Evolutionary conservation across 2,113 vertebrate species (phyloP), one percentile per base, ranked within the genome.

Genomic region (Antechinus flavipes): DNA sequence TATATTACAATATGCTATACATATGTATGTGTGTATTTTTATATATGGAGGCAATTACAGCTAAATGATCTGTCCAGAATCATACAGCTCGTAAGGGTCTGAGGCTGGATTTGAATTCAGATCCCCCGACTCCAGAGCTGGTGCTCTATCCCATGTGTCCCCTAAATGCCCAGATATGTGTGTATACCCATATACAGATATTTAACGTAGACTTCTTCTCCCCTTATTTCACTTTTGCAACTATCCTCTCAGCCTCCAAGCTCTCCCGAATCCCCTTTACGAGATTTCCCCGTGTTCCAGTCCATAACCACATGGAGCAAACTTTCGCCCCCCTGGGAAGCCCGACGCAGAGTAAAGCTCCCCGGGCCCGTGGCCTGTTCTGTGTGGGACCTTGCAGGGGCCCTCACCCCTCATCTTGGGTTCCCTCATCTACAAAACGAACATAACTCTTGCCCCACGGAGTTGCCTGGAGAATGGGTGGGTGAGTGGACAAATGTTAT

Each of bases 51-150:
- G 50, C 54, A 54, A 24, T 55, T 55, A 22, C 0, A 23, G 54
- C 22, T 24, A 55, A 55, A 24, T 55, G 54, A 54, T 27, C 94
- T 93, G 89, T 92, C 90, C n/a, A 68, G 91, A 47, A 89, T 58
- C 84, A 49, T 52, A 22, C 3, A 26, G 91, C 35, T 25, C 52
- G 35, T 90, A 90, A 55, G 56, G 23, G 3, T 52, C 50, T 47
- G 90, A 94, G 90, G 89, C 1, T 0, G 89, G 68, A 94, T 95
- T 94, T 52, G 0, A 95, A 93, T 90, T 89, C 84, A 91, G 23
- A 23, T 0, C 2, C 50, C 54, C 92, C 49, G 93, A 50, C 55
- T 94, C 52, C 26, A 90, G 93, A 93, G 42, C 90, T 54, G 42
- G 26, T 52, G 46, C 93, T 12, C 92, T 46, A 53, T 55, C 22